These are phyloP conservation scores for Heliconius aoede DNA, from an alignment of 2,888 invertebrate genomes.

Conservation along the genomic window DNA sequence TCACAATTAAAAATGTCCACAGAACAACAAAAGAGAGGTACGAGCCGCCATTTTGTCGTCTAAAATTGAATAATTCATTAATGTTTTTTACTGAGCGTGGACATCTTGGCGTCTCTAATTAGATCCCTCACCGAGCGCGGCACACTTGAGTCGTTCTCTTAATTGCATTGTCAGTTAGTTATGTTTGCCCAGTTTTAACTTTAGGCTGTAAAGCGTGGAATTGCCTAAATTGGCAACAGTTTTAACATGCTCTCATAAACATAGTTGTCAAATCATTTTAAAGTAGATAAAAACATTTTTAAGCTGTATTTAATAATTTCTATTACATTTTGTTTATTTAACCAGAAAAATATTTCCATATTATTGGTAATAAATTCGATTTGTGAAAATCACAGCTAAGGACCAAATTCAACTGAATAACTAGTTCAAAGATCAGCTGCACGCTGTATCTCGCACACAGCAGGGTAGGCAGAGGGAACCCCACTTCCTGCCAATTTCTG, in stretches of 20 bases:
- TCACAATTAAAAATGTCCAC: too few species aligned
- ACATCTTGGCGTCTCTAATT: conserved; percentile 71
- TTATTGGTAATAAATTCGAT: neutral
- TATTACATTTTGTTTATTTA: too few species aligned
- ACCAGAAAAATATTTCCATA: neutral
- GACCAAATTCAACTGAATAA: conserved; percentile 6
- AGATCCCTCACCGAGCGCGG: conserved; percentile 65
- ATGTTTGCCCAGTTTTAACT: conserved; percentile 46
- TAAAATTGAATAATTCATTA: conserved; percentile 76
- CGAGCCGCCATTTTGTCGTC: conserved; percentile 60
- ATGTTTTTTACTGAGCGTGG: conserved; percentile 71
- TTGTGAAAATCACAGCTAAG: neutral
- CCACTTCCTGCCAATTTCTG: too few species aligned
- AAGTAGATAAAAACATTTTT: neutral
- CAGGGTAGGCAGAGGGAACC: too few species aligned
- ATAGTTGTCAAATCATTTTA: conserved; percentile 15
- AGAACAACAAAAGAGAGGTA: conserved; percentile 36
- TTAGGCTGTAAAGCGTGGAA: conserved; percentile 12
- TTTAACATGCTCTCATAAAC: conserved; percentile 23
- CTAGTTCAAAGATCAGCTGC: too few species aligned
- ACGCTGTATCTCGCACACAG: too few species aligned
- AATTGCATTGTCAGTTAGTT: conserved; percentile 67
- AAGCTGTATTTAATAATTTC: neutral
- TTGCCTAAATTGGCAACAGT: conserved; percentile 19
- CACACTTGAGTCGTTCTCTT: conserved; percentile 62